phyloP scores from a whole-genome alignment of 2,797 vertebrate genomes.

The Gouania willdenowi region DNA sequence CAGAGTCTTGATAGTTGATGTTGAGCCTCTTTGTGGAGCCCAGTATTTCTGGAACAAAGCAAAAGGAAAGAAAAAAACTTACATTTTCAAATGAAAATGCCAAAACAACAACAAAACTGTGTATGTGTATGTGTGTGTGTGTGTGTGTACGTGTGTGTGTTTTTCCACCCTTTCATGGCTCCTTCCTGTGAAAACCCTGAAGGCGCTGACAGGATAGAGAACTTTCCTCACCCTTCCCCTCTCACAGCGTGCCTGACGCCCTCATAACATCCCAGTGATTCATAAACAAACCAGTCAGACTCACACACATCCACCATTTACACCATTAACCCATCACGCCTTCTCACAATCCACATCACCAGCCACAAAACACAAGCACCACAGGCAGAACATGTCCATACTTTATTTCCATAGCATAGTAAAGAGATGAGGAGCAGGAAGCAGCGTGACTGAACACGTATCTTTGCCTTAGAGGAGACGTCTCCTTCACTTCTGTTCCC shows the following conservation, averaged over 20 bases:
- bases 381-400: neutral
- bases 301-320: constrained; percentile 17
- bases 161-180: constrained; percentile 10
- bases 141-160: too few species aligned
- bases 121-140: too few species aligned
- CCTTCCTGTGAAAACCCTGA: constrained; percentile 27
- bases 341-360: constrained; percentile 5
- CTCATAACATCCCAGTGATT: constrained; percentile 27
- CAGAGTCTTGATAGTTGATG: constrained; percentile 91
- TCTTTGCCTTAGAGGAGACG: neutral
- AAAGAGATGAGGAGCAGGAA: neutral
- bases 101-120: too few species aligned
- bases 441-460: neutral
- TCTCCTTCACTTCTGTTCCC: too few species aligned
- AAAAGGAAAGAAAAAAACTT: constrained; percentile 10
- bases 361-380: neutral
- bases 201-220: constrained; percentile 23
- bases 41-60: constrained; percentile 83
- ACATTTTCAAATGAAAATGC: too few species aligned
- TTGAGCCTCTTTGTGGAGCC: constrained; percentile 94
- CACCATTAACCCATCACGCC: constrained; percentile 2
- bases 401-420: neutral
- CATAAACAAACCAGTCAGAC: constrained; percentile 31
- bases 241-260: constrained; percentile 9
- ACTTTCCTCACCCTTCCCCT: constrained; percentile 40